Evolutionary conservation across 92 coral and sea anemone genomes (phyloP).

Genomic region (Paramuricea clavata): DNA sequence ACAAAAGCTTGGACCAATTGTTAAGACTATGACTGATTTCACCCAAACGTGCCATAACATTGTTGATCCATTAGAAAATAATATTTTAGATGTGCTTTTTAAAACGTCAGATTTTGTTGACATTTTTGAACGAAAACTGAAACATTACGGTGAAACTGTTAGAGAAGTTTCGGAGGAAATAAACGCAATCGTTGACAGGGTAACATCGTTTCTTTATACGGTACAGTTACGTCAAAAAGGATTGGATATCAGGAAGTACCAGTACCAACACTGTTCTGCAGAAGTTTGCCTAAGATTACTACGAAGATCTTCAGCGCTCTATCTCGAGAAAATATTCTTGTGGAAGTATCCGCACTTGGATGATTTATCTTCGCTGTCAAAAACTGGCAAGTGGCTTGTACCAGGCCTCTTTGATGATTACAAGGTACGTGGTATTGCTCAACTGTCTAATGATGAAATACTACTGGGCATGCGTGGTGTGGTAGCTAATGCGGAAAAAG

Average conservation of each 20-base stretch:
- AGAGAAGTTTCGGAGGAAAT: constrained; percentile 64
- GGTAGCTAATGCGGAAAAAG: constrained; percentile 74
- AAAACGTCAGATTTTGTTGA: constrained; percentile 81
- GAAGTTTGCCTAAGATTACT: constrained; percentile 82
- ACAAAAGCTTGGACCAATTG: constrained; percentile 72
- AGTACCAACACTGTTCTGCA: constrained; percentile 86
- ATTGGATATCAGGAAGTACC: constrained; percentile 73
- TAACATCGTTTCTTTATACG: constrained; percentile 77
- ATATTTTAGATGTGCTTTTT: constrained; percentile 75
- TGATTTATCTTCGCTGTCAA: constrained; percentile 75
- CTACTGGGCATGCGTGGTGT: constrained; percentile 94
- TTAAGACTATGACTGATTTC: constrained; percentile 71
- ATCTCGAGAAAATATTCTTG: constrained; percentile 76
- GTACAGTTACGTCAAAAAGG: constrained; percentile 91
- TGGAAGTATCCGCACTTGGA: constrained; percentile 95
- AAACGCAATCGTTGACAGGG: constrained; percentile 71
- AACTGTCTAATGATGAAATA: constrained; percentile 67
- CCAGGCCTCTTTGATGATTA: constrained; percentile 96
- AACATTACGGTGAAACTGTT: constrained; percentile 66
- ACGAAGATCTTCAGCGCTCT: constrained; percentile 85
- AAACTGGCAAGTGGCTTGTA: constrained; percentile 83
- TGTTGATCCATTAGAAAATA: constrained; percentile 69
- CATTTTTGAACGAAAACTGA: constrained; percentile 75
- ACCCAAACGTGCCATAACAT: constrained; percentile 68
- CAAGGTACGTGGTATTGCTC: constrained; percentile 80